phyloP scores from a whole-genome alignment of 2,888 invertebrate genomes.

The Brenthis daphne region DNA sequence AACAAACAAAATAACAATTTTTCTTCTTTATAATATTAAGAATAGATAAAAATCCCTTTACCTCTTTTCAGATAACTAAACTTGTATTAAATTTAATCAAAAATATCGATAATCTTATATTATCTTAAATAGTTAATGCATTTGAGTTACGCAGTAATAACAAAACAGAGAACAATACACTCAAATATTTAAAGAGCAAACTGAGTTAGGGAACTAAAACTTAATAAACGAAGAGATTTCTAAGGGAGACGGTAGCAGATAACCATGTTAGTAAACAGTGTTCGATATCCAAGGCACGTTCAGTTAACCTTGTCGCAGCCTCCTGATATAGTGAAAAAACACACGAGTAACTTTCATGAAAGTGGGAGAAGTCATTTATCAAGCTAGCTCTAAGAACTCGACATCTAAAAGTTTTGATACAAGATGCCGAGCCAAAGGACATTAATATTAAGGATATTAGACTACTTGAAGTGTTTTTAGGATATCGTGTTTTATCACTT shows the following conservation, averaged over 20 bases:
- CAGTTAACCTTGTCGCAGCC: conserved; percentile 52
- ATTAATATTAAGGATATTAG: conserved; percentile 80
- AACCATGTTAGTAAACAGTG: conserved; percentile 56
- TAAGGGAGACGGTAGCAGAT: conserved; percentile 32
- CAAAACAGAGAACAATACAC: conserved; percentile 10
- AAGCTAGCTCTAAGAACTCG: conserved; percentile 77
- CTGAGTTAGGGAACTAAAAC: conserved; percentile 23
- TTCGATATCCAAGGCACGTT: conserved; percentile 65
- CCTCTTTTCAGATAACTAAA: too few species aligned
- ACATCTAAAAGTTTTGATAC: conserved; percentile 79
- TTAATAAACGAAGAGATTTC: conserved; percentile 47
- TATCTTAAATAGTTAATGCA: neutral
- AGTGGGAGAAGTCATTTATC: conserved; percentile 80
- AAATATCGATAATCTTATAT: neutral
- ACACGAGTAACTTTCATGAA: conserved; percentile 69
- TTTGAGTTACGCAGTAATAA: neutral
- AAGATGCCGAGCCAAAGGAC: conserved; percentile 74
- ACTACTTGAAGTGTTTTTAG: conserved; percentile 68
- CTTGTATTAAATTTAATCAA: neutral
- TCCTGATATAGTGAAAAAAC: conserved; percentile 61
- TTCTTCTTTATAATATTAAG: too few species aligned
- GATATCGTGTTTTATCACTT: conserved; percentile 76
- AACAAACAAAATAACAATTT: too few species aligned
- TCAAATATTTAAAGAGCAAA: conserved; percentile 17
- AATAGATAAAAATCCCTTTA: too few species aligned